Evolutionary conservation across 1,140 invertebrate species (phyloP), one percentile per base, ranked within the genome.

Genomic region (Stenopsyche tienmushanensis): DNA sequence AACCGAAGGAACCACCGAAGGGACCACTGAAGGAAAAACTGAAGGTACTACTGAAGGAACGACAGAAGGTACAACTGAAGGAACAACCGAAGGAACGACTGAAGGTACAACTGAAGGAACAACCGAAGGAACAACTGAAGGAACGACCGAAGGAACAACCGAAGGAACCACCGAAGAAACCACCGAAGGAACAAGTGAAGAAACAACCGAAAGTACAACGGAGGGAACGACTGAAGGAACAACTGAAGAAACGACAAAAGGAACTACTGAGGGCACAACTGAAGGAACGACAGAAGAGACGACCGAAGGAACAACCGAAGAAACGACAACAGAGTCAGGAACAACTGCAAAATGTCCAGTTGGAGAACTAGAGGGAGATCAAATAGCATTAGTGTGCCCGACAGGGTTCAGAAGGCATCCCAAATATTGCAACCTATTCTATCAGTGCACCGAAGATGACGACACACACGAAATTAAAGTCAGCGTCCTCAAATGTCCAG

Each of bases 341-440:
- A 66, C 55, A 70, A 64, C 70, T 15, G 72, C 77, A 59, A 70
- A 77, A 2, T 84, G 83, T 67, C 83, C 83, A 3, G 66, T 67
- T n/a, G 66, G 66, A 2, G 66, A 81, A 64, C 79, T 82, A 5
- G 79, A 82, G 34, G 84, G 85, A 3, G 85, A 89, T 62, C 90
- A 93, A 77, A 80, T 87, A 60, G 75, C 85, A 3, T 82, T 88
- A 47, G 84, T 90, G 2, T 93, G 91, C 73, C 90, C 90, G 13
- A 90, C 89, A 29, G 90, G 90, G 29, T 93, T 93, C 77, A 83
- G 83, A 72, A 83, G 90, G 66, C 90, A 94, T 82, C 90, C 91
- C 0, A 89, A 91, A 74, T 87, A 90, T 71, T 94, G 92, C 72
- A 89, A 92, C 73, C 75, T 90, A 42, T 91, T 93, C 77, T 93